A percentile compares a stretch with the other conserved stretches of the same genome.
phyloP scores from a whole-genome alignment of 1,140 invertebrate genomes.

The Listronotus oregonensis region DNA sequence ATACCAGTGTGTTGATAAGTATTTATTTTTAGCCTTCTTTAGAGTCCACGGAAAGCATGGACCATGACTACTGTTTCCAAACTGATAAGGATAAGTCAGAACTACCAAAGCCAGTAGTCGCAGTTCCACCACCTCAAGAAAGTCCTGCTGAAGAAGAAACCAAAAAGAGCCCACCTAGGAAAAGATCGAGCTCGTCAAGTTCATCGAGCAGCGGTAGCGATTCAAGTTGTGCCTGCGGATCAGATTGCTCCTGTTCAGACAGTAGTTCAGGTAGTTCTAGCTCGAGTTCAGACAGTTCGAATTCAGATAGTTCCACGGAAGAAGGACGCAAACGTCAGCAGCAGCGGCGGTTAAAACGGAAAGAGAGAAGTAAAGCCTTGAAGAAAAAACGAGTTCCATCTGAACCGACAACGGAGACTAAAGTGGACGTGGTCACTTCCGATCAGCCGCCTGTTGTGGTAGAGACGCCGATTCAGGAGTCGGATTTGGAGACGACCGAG shows the following conservation, averaged over 20 bases:
- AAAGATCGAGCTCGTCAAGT: conserved; percentile 58
- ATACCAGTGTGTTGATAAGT: too few species aligned
- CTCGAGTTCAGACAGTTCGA: conserved; percentile 72
- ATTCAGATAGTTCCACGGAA: conserved; percentile 68
- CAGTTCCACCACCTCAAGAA: conserved; percentile 7
- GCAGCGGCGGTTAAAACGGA: conserved; percentile 53
- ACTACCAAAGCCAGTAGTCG: conserved; percentile 9
- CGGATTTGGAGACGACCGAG: conserved; percentile 81
- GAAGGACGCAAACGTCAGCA: conserved; percentile 57
- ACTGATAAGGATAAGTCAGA: conserved; percentile 19
- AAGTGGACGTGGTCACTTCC: conserved; percentile 60
- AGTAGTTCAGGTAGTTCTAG: conserved; percentile 61
- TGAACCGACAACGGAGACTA: conserved; percentile 1
- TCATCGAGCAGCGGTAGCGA: conserved; percentile 75
- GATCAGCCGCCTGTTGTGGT: conserved; percentile 51
- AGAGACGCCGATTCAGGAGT: conserved; percentile 69
- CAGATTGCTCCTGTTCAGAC: conserved; percentile 76
- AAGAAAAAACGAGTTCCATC: conserved; percentile 33
- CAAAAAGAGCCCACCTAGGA: conserved; percentile 22
- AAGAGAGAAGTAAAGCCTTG: conserved; percentile 57
- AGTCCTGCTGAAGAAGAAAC: neutral
- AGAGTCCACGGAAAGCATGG: conserved; percentile 50
- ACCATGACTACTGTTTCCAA: conserved; percentile 68
- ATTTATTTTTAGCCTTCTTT: conserved; percentile 49
- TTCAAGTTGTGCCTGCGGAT: conserved; percentile 76